Percentiles rank a stretch among this genome's conserved stretches.
Evolutionary conservation across 2,113 vertebrate species (phyloP).

Genomic region (Gavia stellata): DNA sequence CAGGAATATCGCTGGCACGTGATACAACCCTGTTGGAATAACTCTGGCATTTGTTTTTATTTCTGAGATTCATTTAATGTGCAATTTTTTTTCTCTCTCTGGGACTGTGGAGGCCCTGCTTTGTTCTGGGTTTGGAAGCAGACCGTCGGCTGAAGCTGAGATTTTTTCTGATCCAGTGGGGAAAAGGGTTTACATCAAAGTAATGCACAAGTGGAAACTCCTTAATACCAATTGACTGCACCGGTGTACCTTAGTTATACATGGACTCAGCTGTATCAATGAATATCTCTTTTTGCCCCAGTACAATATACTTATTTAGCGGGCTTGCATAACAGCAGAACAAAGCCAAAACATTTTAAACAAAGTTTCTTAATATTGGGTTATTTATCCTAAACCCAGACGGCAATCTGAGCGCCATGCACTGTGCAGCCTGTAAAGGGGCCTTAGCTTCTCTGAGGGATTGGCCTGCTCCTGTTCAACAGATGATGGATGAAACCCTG

Average conservation of each 20-base stretch:
- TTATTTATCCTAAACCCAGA: neutral
- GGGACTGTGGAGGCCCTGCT: neutral
- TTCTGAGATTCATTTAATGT: neutral
- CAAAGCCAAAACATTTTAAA: neutral
- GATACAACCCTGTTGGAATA: neutral
- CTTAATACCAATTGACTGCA: fast-evolving
- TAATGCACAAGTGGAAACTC: neutral
- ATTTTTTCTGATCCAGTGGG: neutral
- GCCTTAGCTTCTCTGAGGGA: neutral
- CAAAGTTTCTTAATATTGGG: neutral
- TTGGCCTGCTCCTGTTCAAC: neutral
- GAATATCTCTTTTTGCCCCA: neutral
- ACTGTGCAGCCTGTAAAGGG: neutral
- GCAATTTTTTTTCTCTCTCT: neutral
- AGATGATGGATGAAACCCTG: neutral
- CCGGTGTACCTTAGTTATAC: neutral
- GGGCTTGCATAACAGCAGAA: neutral
- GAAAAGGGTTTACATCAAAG: conserved; percentile 7
- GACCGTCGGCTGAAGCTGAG: neutral
- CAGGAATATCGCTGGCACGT: neutral
- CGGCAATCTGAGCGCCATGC: neutral
- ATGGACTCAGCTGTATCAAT: fast-evolving
- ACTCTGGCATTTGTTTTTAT: neutral
- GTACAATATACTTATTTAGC: neutral
- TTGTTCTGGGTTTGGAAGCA: conserved; percentile 8